Base-by-base conservation (phyloP, 1,140 invertebrate species). In the Drosophila ohnishii region DNA sequence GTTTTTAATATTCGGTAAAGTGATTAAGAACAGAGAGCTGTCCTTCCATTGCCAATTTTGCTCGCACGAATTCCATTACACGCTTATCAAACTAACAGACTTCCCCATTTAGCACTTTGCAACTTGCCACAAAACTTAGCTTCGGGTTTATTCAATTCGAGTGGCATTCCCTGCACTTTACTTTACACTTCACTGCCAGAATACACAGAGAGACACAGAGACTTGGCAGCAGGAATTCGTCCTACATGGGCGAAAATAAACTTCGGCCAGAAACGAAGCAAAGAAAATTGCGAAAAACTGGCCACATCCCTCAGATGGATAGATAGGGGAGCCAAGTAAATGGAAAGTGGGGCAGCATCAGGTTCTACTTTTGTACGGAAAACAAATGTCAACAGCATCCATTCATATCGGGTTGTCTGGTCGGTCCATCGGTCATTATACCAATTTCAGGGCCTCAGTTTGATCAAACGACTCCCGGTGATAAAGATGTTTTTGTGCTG, bases 91-190 rank as follows among this genome's bases (percentile, higher is more conserved):
- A 58, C 75, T 61, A 69, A 60, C 55, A 62, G 67, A 77, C 74
- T 62, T 76, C 72, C 63, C 72, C 63, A 76, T 76, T 77, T 77
- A 76, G 74, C 73, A 77, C 75, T 77, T 77, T 62, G 25, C 45
- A 58, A 56, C 76, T 73, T 39, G 73, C 64, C 64, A 58, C 72
- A 75, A 69, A 72, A 47, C 40, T 80, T 69, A 62, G 57, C 47
- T 64, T 53, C 37, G 25, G 47, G 47, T 63, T 48, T 62, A 67
- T 77, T 81, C 48, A 77, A 73, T 81, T 63, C 63, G 51, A 63
- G 53, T 48, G 72, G 56, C 60, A 64, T 69, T 61, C 75, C 22
- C 51, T 35, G 50, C 50, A 71, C 62, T 73, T 56, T 47, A 71
- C 62, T 73, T 56, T 47, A 25, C 61, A 73, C 47, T 69, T 56